A percentile compares a stretch with the other conserved stretches of the same genome.
phyloP scores from a whole-genome alignment of 2,888 invertebrate genomes.

The Acanthosoma haemorrhoidale region DNA sequence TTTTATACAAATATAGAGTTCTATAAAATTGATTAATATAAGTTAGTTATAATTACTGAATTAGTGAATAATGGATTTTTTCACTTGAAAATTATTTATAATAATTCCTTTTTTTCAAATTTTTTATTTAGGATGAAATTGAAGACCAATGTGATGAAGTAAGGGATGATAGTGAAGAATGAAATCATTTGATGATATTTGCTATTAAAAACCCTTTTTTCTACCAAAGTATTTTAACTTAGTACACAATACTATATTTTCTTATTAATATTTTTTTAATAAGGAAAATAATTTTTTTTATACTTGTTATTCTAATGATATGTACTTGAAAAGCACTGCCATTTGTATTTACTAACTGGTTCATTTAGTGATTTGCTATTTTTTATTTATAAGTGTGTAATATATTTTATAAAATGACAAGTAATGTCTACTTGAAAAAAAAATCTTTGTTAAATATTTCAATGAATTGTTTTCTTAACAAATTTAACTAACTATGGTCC shows the following conservation, averaged over 20 bases:
- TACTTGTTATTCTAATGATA: not conserved
- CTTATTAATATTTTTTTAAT: not conserved
- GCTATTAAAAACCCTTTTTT: not conserved
- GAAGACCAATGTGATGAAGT: slow-evolving; percentile 76
- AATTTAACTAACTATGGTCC: no score
- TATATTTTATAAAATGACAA: not conserved
- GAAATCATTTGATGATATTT: not conserved
- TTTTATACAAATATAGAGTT: no score
- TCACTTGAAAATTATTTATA: no score
- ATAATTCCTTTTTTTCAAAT: no score
- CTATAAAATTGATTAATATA: no score
- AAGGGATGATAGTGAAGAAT: slow-evolving; percentile 46
- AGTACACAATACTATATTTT: not conserved
- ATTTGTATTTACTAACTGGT: not conserved
- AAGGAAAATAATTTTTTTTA: not conserved
- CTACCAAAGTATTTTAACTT: not conserved
- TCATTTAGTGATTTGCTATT: not conserved
- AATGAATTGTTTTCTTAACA: no score
- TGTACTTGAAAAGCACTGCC: not conserved
- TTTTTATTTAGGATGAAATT: slow-evolving; percentile 60
- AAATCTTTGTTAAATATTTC: no score
- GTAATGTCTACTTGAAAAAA: no score
- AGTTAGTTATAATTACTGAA: no score
- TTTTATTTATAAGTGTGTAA: not conserved
- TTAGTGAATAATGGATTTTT: no score